Conservation (phyloP, 2,888 invertebrate species). For the Drosophila anomalipes region DNA sequence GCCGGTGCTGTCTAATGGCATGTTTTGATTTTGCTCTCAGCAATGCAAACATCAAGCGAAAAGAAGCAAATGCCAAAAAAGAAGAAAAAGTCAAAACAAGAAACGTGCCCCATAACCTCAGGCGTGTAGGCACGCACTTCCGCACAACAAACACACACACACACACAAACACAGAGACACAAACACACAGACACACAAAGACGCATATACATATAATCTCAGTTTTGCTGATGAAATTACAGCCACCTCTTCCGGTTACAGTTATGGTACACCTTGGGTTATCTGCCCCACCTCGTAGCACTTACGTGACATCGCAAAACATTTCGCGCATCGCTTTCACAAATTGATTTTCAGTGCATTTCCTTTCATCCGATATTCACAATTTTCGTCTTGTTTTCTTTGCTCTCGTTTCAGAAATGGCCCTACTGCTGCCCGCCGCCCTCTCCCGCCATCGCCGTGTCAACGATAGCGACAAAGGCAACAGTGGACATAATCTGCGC, state of each 20-base stretch:
- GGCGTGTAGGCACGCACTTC: constrained; percentile 45
- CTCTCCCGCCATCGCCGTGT: constrained; percentile 91
- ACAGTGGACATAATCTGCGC: constrained; percentile 92
- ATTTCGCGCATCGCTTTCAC: constrained; percentile 29
- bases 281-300: not conserved
- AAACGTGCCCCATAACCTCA: constrained; percentile 53
- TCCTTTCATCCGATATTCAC: not conserved
- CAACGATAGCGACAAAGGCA: constrained; percentile 89
- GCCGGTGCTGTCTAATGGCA: constrained; percentile 63
- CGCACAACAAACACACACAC: constrained; percentile 14
- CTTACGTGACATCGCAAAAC: constrained; percentile 42
- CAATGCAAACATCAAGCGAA: constrained; percentile 55
- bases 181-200: constrained; percentile 9
- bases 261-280: not conserved
- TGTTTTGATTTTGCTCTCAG: constrained; percentile 71
- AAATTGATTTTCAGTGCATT: constrained; percentile 50
- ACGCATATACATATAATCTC: constrained; percentile 12
- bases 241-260: constrained; percentile 34
- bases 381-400: constrained; percentile 10
- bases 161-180: constrained; percentile 3
- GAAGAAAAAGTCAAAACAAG: constrained; percentile 12
- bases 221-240: constrained; percentile 39
- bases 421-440: constrained; percentile 92
- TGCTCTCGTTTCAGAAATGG: constrained; percentile 89
- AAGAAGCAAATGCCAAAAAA: constrained; percentile 22